Evolutionary conservation across 2,113 vertebrate species (phyloP).

Genomic region (Pristiophorus japonicus): DNA sequence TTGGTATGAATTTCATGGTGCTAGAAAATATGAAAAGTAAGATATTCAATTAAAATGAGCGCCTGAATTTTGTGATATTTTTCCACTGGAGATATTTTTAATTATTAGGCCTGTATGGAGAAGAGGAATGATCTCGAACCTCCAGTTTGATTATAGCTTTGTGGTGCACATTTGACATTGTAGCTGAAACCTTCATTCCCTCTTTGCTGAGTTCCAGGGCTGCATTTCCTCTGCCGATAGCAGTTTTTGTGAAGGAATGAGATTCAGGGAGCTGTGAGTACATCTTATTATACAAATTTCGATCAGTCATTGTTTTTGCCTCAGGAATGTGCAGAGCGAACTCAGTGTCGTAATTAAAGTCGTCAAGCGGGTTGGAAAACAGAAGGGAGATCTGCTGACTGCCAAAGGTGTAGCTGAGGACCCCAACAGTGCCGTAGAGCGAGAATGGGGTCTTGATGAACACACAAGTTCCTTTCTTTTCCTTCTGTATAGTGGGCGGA

Average conservation of each 20-base stretch:
- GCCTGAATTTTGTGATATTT: background rate
- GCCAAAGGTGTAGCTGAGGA: constrained; percentile 5
- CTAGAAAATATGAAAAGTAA: background rate
- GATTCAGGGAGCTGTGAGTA: background rate
- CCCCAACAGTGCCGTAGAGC: background rate
- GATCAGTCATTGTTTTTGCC: background rate
- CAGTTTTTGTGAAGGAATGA: background rate
- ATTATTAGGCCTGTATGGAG: background rate
- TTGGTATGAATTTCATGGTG: background rate
- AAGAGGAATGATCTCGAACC: background rate
- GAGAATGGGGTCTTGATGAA: constrained; percentile 22
- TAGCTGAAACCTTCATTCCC: background rate
- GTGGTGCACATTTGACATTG: constrained; percentile 4
- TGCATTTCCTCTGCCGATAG: background rate
- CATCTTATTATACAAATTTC: background rate
- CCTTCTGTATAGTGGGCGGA: background rate
- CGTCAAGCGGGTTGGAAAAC: background rate
- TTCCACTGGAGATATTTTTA: background rate
- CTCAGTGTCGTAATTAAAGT: background rate
- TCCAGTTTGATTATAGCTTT: constrained; percentile 13
- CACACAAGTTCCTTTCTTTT: background rate
- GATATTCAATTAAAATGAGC: background rate
- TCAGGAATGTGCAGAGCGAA: constrained; percentile 6
- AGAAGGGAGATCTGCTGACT: background rate
- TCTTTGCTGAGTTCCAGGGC: background rate